These are phyloP conservation scores for Zaprionus tsacasi DNA, from an alignment of 1,140 invertebrate species.

Conservation along the genomic window DNA sequence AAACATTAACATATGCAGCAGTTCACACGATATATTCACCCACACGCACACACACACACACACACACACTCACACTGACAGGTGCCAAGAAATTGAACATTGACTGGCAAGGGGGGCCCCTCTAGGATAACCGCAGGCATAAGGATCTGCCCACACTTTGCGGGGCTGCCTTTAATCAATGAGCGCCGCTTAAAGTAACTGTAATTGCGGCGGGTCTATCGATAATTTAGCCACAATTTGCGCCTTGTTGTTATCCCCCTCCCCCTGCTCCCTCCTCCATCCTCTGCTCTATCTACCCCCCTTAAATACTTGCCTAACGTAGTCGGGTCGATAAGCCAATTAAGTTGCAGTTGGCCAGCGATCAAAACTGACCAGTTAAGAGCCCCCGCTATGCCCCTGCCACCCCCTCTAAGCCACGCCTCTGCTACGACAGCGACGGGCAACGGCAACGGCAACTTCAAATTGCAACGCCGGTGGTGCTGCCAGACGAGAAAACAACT, in stretches of 20 bases:
- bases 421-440: slow-evolving; percentile 36
- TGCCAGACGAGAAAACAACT: slow-evolving; percentile 60
- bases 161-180: slow-evolving; percentile 47
- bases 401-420: neutral
- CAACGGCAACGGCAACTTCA: slow-evolving; percentile 55
- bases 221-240: slow-evolving; percentile 66
- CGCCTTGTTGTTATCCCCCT: slow-evolving; percentile 52
- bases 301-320: slow-evolving; percentile 7
- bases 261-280: neutral
- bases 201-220: slow-evolving; percentile 59
- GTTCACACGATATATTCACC: slow-evolving; percentile 73
- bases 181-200: slow-evolving; percentile 45
- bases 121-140: slow-evolving; percentile 15
- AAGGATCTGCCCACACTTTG: slow-evolving; percentile 43
- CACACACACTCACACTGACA: slow-evolving; percentile 57
- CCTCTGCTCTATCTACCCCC: neutral
- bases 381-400: neutral
- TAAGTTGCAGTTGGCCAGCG: slow-evolving; percentile 40
- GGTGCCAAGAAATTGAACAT: slow-evolving; percentile 75
- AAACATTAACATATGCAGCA: slow-evolving; percentile 78
- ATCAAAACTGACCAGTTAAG: slow-evolving; percentile 48
- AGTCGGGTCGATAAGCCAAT: slow-evolving; percentile 63
- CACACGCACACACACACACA: slow-evolving; percentile 41
- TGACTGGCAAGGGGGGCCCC: slow-evolving; percentile 62
- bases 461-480: slow-evolving; percentile 63